Conservation (phyloP, 64 coral and sea anemone species). For the Pocillopora verrucosa region DNA sequence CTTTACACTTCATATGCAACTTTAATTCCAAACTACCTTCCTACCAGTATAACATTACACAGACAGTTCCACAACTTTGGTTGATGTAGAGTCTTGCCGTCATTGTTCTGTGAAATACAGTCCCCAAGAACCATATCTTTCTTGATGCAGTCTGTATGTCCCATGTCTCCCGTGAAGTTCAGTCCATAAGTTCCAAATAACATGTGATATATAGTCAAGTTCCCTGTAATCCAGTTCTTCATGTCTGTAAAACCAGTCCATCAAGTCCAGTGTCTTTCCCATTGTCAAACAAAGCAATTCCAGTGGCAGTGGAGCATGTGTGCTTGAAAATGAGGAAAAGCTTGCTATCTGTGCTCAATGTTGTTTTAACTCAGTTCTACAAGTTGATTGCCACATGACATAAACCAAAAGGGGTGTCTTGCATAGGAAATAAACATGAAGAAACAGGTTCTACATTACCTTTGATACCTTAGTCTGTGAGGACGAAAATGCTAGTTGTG, state of each 20-base stretch:
- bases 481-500: no score
- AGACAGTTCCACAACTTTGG: no score
- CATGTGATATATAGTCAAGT: constrained; percentile 10
- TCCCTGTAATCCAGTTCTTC: not conserved
- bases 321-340: not conserved
- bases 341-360: constrained; percentile 19
- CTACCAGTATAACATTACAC: no score
- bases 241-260: not conserved
- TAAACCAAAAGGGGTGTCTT: not conserved
- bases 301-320: not conserved
- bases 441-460: constrained; percentile 26
- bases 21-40: no score
- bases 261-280: constrained; percentile 11
- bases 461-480: not conserved
- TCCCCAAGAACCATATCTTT: not conserved
- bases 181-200: constrained; percentile 1
- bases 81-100: not conserved
- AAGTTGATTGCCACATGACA: constrained; percentile 10
- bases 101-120: not conserved
- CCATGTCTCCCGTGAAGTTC: not conserved
- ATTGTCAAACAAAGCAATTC: not conserved
- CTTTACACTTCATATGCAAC: no score
- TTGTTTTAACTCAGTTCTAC: not conserved
- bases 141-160: constrained; percentile 3
- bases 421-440: constrained; percentile 5